A percentile compares a stretch with the other conserved stretches of the same genome.
Conservation (phyloP, 2,797 vertebrate genomes). For the Petrocephalus sullivani region DNA sequence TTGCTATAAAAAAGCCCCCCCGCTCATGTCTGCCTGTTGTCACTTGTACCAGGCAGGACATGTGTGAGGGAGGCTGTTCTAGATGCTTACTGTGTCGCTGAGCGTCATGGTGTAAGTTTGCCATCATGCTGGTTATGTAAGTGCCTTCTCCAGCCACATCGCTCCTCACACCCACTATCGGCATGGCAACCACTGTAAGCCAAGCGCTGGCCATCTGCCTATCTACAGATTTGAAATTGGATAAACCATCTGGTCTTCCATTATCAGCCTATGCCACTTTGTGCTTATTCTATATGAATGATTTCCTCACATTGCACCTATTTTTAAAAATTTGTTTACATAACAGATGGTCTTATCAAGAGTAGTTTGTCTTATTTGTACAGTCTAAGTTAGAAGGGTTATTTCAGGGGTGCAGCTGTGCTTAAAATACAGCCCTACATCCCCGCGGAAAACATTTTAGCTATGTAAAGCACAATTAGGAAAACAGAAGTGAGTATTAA, state of each 20-base stretch:
- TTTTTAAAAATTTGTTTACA: neutral
- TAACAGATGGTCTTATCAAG: neutral
- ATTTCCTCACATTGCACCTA: neutral
- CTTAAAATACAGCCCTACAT: neutral
- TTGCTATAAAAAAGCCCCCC: neutral
- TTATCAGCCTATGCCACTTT: neutral
- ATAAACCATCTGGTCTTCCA: neutral
- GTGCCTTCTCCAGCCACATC: neutral
- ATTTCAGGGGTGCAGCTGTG: neutral
- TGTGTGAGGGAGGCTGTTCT: neutral
- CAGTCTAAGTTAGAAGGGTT: neutral
- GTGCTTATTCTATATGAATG: neutral
- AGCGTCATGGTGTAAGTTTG: neutral
- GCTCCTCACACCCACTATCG: neutral
- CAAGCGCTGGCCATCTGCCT: neutral
- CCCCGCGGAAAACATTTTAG: neutral
- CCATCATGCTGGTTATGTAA: neutral
- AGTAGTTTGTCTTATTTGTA: neutral
- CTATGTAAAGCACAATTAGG: neutral
- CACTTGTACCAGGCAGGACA: neutral
- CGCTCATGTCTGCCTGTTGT: neutral
- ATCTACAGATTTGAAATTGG: neutral
- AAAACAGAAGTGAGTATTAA: neutral
- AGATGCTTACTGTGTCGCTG: neutral
- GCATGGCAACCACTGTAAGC: neutral